phyloP scores from a whole-genome alignment of 2,113 vertebrate species.

The Mugil cephalus region DNA sequence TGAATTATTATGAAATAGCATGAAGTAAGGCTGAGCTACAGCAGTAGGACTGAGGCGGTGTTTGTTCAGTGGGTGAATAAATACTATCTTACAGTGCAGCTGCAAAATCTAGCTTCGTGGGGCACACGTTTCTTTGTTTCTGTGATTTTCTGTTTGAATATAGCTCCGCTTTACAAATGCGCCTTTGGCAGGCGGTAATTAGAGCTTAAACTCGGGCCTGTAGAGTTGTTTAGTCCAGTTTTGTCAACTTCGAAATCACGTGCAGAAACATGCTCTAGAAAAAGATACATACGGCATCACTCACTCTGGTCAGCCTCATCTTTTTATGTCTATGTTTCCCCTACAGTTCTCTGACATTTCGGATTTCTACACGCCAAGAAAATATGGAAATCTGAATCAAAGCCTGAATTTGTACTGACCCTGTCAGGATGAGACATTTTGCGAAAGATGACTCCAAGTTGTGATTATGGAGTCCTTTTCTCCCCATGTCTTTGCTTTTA shows the following conservation, averaged over 20 bases:
- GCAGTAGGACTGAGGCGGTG: not conserved
- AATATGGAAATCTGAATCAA: constrained; percentile 74
- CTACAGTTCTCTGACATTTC: constrained; percentile 30
- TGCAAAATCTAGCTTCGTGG: constrained; percentile 17
- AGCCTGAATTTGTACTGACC: constrained; percentile 65
- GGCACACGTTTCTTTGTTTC: constrained; percentile 33
- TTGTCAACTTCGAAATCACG: constrained; percentile 16
- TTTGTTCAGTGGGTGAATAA: constrained; percentile 37
- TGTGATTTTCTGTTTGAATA: constrained; percentile 39
- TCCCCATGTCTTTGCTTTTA: constrained; percentile 75
- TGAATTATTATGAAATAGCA: constrained; percentile 37
- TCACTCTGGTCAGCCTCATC: constrained; percentile 15
- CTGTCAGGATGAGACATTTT: constrained; percentile 70
- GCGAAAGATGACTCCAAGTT: constrained; percentile 67
- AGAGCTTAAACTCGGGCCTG: constrained; percentile 23
- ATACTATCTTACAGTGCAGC: constrained; percentile 5
- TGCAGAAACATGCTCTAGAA: not conserved
- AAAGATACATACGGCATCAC: constrained; percentile 3
- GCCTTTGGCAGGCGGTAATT: constrained; percentile 6
- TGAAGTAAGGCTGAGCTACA: constrained; percentile 25
- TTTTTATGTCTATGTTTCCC: constrained; percentile 4
- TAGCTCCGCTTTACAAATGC: constrained; percentile 18
- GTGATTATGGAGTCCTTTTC: constrained; percentile 73
- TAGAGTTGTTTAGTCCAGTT: constrained; percentile 10
- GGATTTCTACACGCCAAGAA: constrained; percentile 39